Evolutionary conservation across 2,797 vertebrate species (phyloP).

Genomic region (Thaleichthys pacificus): DNA sequence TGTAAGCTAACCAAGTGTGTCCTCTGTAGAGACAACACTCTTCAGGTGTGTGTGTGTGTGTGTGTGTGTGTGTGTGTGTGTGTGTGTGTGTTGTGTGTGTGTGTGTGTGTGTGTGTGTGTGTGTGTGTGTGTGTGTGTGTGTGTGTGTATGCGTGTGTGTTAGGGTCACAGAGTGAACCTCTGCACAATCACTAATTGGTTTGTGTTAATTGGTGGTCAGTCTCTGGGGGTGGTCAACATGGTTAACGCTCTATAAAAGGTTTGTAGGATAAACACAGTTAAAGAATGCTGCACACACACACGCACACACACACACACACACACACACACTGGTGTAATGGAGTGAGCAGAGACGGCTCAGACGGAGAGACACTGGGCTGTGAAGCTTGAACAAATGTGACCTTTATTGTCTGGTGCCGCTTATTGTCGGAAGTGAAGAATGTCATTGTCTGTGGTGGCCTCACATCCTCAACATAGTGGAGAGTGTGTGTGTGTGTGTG

Average conservation of each 20-base stretch:
- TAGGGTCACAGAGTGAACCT: background rate
- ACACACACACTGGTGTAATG: background rate
- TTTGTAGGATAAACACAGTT: no score
- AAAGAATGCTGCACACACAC: background rate
- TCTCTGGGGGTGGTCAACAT: background rate
- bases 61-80: no score
- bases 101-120: no score
- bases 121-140: no score
- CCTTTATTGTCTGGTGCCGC: constrained; percentile 6
- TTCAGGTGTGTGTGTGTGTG: no score
- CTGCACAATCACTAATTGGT: background rate
- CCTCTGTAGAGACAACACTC: no score
- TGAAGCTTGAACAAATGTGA: constrained; percentile 9
- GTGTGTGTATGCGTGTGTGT: no score
- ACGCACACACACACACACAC: background rate
- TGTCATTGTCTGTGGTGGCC: background rate
- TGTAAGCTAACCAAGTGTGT: no score
- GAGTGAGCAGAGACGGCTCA: background rate
- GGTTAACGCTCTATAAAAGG: no score
- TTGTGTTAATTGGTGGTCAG: background rate
- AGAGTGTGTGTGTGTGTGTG: background rate
- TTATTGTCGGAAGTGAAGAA: background rate
- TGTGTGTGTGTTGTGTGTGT: no score
- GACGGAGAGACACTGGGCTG: background rate
- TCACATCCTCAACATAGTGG: background rate